These are phyloP conservation scores for Callospermophilus lateralis DNA, from an alignment of 2,113 vertebrate genomes.

Conservation along the genomic window DNA sequence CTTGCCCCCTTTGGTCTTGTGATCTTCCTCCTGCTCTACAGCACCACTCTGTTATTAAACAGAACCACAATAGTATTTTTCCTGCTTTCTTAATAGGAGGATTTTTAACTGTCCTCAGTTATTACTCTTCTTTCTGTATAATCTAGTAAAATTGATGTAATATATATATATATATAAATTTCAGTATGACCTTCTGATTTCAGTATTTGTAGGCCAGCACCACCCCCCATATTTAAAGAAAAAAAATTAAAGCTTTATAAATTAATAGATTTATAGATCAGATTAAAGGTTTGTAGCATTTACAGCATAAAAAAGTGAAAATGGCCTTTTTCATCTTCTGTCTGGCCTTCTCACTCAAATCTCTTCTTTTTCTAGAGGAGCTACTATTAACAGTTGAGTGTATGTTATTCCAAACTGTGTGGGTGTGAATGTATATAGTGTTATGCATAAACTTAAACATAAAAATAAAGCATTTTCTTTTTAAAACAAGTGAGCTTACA, in stretches of 20 bases:
- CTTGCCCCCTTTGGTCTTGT: not conserved
- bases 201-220: not conserved
- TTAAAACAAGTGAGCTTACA: not conserved
- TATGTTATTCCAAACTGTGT: not conserved
- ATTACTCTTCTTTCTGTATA: constrained; percentile 25
- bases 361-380: constrained; percentile 13
- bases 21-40: not conserved
- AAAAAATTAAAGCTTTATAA: not conserved
- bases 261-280: not conserved
- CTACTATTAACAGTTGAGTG: not conserved
- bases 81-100: not conserved
- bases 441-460: not conserved
- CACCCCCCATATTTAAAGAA: not conserved
- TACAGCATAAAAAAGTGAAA: not conserved
- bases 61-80: not conserved
- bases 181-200: constrained; percentile 12
- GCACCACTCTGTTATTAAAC: not conserved
- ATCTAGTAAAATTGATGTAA: not conserved
- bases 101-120: not conserved
- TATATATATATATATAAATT: not conserved
- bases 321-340: not conserved
- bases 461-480: constrained; percentile 6
- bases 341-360: not conserved
- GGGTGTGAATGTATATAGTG: not conserved
- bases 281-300: not conserved